Conservation (phyloP, 2,113 vertebrate genomes). For the Bolborhynchus lineola region DNA sequence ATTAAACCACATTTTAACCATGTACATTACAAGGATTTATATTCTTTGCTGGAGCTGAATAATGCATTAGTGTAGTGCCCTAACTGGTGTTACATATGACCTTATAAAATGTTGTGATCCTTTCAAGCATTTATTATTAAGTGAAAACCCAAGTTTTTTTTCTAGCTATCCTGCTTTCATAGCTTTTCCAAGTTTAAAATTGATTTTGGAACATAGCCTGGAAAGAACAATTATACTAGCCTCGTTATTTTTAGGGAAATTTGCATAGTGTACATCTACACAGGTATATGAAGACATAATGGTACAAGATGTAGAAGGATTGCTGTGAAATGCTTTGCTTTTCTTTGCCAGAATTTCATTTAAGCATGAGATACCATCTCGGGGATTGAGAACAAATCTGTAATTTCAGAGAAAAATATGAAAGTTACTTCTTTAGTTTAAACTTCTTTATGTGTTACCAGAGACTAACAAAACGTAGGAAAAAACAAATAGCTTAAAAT, state of each 20-base stretch:
- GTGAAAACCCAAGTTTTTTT: background rate
- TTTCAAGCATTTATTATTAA: background rate
- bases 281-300: background rate
- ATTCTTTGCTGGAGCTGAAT: slow-evolving; percentile 27
- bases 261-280: background rate
- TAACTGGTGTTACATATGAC: slow-evolving; percentile 8
- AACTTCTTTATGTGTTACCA: background rate
- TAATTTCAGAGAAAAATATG: background rate
- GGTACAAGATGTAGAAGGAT: background rate
- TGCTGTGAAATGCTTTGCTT: background rate
- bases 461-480: background rate
- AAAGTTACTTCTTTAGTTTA: background rate
- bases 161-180: background rate
- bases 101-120: slow-evolving; percentile 47
- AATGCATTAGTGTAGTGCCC: slow-evolving; percentile 14
- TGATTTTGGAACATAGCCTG: background rate
- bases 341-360: background rate
- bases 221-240: background rate
- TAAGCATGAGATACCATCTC: background rate
- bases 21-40: slow-evolving; percentile 40
- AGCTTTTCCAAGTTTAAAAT: background rate
- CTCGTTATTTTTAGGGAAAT: slow-evolving; percentile 14
- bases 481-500: background rate
- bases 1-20: slow-evolving; percentile 30
- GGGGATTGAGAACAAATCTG: background rate